These are phyloP conservation scores for Leuctra nigra DNA, from an alignment of 2,888 invertebrate genomes.

Conservation along the genomic window DNA sequence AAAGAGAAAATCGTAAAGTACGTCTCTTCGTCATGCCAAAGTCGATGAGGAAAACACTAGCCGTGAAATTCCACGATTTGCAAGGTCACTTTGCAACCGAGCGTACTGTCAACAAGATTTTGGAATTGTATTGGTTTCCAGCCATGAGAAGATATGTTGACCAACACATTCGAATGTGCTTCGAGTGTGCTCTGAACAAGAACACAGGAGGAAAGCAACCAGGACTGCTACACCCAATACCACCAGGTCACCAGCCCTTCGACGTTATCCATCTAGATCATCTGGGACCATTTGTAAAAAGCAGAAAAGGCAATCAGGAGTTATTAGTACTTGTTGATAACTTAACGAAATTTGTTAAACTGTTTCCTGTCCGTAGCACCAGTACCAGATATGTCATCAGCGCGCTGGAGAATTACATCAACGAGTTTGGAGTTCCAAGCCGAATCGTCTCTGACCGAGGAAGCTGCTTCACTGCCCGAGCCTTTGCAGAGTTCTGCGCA, in stretches of 20 bases:
- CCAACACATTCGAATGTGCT: neutral
- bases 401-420: neutral
- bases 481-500: constrained; percentile 30
- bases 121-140: constrained; percentile 23
- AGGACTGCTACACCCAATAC: neutral
- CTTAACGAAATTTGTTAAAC: too few relatives aligned
- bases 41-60: neutral
- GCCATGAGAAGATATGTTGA: neutral
- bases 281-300: neutral
- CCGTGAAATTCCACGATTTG: constrained; percentile 15
- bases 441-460: constrained; percentile 33
- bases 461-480: constrained; percentile 32
- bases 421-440: constrained; percentile 28
- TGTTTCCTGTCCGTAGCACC: neutral
- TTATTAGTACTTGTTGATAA: neutral
- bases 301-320: neutral
- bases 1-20: neutral
- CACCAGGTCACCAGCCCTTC: neutral
- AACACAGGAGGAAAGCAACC: neutral
- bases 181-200: neutral
- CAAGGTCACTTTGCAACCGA: neutral
- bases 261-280: neutral
- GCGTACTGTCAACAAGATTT: constrained; percentile 25
- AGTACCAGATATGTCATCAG: neutral
- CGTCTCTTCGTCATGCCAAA: neutral